These are phyloP conservation scores for Phengaris arion DNA, from an alignment of 2,888 invertebrate genomes.

Conservation along the genomic window DNA sequence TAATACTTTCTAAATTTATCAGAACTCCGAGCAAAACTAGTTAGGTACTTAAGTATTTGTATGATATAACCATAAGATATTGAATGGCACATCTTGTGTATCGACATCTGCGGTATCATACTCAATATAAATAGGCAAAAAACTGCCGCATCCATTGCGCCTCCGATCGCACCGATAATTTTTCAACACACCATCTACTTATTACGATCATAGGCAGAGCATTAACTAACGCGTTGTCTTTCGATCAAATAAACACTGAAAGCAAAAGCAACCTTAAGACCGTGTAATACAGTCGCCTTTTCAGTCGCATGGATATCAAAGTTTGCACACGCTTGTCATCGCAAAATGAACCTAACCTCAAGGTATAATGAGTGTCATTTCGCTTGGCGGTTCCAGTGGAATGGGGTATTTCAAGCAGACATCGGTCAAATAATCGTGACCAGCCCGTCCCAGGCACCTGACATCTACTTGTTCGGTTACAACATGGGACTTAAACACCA, in stretches of 20 bases:
- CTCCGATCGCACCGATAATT: constrained; percentile 78
- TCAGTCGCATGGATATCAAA: constrained; percentile 32
- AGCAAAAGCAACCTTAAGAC: constrained; percentile 40
- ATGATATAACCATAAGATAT: too few relatives aligned
- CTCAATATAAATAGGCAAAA: constrained; percentile 75
- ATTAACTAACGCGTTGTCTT: constrained; percentile 70
- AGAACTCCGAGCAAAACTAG: too few relatives aligned
- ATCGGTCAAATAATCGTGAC: constrained; percentile 78
- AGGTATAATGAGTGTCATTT: constrained; percentile 43
- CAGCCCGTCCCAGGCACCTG: constrained; percentile 74
- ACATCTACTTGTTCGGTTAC: constrained; percentile 66
- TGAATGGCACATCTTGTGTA: constrained; percentile 46
- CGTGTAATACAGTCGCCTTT: constrained; percentile 38
- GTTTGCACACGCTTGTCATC: constrained; percentile 36
- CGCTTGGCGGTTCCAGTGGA: constrained; percentile 34
- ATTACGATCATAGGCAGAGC: constrained; percentile 77
- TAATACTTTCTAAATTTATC: too few relatives aligned
- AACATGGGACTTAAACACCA: constrained; percentile 59
- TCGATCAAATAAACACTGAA: constrained; percentile 44
- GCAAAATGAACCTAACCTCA: constrained; percentile 38
- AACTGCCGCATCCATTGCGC: constrained; percentile 75
- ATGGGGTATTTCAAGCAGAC: constrained; percentile 64
- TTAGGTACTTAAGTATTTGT: too few relatives aligned
- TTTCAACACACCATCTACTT: constrained; percentile 80
- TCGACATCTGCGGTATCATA: constrained; percentile 53